These are phyloP conservation scores for Zaprionus ghesquierei DNA, from an alignment of 1,140 invertebrate species.

Conservation along the genomic window DNA sequence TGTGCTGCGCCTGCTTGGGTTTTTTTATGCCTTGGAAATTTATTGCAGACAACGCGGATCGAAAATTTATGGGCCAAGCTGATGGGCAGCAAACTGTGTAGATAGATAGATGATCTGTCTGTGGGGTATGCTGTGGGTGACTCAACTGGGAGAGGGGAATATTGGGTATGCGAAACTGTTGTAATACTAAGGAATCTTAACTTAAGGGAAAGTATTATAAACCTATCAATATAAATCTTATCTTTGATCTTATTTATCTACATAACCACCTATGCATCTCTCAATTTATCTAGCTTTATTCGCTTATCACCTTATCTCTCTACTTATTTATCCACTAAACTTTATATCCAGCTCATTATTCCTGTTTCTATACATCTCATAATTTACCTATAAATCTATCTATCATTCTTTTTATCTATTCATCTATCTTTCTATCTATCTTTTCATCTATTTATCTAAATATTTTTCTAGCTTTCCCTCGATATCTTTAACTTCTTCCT, in stretches of 20 bases:
- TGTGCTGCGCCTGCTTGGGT: slow-evolving; percentile 27
- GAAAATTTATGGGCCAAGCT: slow-evolving; percentile 57
- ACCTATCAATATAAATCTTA: too few species aligned
- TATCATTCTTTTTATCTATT: neutral
- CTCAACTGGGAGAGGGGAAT: neutral
- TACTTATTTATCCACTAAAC: neutral
- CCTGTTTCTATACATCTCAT: too few species aligned
- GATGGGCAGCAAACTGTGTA: neutral
- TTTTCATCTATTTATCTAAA: too few species aligned
- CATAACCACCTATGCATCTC: neutral
- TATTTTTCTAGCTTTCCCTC: too few species aligned
- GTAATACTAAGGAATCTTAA: neutral
- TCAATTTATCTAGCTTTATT: too few species aligned
- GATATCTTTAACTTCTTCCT: too few species aligned
- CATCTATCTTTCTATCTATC: neutral
- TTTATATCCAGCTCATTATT: neutral
- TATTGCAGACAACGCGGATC: slow-evolving; percentile 75
- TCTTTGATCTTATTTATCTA: neutral
- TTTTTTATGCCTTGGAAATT: slow-evolving; percentile 72
- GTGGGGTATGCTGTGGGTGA: neutral
- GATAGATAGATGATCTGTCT: neutral
- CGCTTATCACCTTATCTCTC: neutral
- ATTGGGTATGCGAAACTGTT: neutral
- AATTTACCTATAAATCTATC: neutral
- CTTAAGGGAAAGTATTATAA: too few species aligned